Percentiles rank a stretch among this genome's conserved stretches.
Evolutionary conservation across 1,140 invertebrate genomes (phyloP).

Genomic region (Prorops nasuta): DNA sequence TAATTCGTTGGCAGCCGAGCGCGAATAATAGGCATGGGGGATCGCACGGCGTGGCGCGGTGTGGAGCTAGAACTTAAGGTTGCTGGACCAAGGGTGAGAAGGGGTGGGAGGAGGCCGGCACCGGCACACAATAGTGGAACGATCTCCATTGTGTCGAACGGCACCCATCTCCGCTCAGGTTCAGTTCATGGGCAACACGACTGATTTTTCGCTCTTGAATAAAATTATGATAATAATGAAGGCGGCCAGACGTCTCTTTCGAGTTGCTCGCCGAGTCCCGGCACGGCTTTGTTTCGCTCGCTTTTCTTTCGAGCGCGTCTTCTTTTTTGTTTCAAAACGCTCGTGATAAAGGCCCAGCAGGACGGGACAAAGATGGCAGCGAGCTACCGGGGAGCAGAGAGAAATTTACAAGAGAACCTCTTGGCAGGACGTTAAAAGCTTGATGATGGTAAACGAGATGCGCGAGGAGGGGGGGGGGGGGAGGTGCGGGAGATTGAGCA

Average conservation of each 20-base stretch:
- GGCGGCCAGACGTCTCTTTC: constrained; percentile 9
- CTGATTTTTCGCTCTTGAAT: constrained; percentile 48
- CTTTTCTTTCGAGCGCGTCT: constrained; percentile 33
- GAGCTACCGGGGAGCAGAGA: too few relatives aligned
- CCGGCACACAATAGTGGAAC: constrained; percentile 24
- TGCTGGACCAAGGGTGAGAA: constrained; percentile 7
- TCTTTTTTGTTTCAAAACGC: too few relatives aligned
- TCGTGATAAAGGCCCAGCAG: too few relatives aligned
- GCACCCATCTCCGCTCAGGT: too few relatives aligned
- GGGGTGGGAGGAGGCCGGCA: constrained; percentile 16
- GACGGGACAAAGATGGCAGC: too few relatives aligned
- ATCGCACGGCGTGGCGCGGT: too few relatives aligned
- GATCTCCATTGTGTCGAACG: constrained; percentile 30
- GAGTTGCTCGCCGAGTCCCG: too few relatives aligned
- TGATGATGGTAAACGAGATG: too few relatives aligned
- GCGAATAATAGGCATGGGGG: constrained; percentile 26
- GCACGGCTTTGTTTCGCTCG: too few relatives aligned
- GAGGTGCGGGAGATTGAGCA: background rate
- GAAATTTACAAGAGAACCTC: too few relatives aligned
- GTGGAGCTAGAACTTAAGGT: too few relatives aligned
- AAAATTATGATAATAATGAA: constrained; percentile 49
- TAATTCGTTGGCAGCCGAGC: constrained; percentile 26
- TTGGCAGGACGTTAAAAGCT: too few relatives aligned
- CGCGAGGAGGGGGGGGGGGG: background rate
- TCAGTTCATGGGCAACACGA: constrained; percentile 34